These are phyloP conservation scores for Mechanitis messenoides DNA, from an alignment of 2,888 invertebrate genomes.

Conservation along the genomic window DNA sequence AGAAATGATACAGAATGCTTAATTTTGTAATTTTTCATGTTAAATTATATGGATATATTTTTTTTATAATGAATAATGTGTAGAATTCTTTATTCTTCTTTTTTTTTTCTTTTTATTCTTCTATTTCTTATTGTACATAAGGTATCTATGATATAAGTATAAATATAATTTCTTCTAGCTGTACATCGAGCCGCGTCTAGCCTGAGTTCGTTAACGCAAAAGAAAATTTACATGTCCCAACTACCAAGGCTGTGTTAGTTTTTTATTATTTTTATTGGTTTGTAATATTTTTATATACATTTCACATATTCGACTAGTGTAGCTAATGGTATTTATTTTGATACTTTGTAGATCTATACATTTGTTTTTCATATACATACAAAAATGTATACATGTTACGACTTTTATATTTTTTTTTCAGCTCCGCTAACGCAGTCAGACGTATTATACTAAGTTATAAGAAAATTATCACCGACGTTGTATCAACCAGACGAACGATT, in stretches of 20 bases:
- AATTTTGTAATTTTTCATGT: too few relatives aligned
- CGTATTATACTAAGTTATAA: slow-evolving; percentile 51
- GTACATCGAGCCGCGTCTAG: slow-evolving; percentile 62
- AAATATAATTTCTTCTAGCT: slow-evolving; percentile 38
- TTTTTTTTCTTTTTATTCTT: too few relatives aligned
- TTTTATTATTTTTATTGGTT: slow-evolving; percentile 11
- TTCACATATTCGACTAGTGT: background rate
- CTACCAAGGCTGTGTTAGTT: slow-evolving; percentile 44
- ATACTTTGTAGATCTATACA: too few relatives aligned
- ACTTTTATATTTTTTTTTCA: slow-evolving; percentile 38
- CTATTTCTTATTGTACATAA: too few relatives aligned
- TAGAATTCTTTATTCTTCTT: too few relatives aligned
- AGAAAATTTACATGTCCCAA: slow-evolving; percentile 45
- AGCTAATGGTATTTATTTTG: too few relatives aligned
- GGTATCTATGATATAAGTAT: background rate
- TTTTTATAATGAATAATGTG: too few relatives aligned
- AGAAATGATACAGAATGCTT: background rate
- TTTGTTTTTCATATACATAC: too few relatives aligned
- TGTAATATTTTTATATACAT: background rate
- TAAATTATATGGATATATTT: too few relatives aligned
- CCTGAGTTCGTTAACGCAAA: slow-evolving; percentile 53
- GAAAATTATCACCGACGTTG: slow-evolving; percentile 1
- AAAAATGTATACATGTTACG: background rate
- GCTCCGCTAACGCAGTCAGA: slow-evolving; percentile 55
- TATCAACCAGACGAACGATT: slow-evolving; percentile 1